phyloP scores from a whole-genome alignment of 2,888 invertebrate genomes.

The Dysmachus trigonus region DNA sequence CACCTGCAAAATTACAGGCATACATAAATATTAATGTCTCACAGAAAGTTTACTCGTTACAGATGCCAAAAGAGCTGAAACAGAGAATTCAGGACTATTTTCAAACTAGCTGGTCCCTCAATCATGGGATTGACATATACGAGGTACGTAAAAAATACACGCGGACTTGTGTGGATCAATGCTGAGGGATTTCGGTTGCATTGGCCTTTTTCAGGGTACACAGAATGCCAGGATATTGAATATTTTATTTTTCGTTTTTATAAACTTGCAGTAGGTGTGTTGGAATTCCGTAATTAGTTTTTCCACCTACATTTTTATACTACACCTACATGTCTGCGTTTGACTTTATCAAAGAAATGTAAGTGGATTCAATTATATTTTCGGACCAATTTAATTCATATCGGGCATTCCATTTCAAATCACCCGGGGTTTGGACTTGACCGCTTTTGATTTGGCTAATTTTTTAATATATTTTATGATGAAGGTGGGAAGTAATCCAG shows the following conservation, averaged over 20 bases:
- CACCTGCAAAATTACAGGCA: neutral
- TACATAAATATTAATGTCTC: neutral
- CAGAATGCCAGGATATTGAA: neutral
- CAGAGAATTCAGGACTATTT: slow-evolving; percentile 97
- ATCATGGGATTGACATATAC: slow-evolving; percentile 95
- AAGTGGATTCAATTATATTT: too few species aligned
- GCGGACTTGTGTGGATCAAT: neutral
- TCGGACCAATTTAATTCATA: too few species aligned
- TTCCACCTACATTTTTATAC: too few species aligned
- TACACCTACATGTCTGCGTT: too few species aligned
- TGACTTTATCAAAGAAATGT: too few species aligned
- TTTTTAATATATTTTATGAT: too few species aligned
- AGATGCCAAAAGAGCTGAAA: slow-evolving; percentile 91
- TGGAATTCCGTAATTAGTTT: neutral
- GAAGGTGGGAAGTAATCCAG: too few species aligned
- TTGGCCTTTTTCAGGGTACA: neutral
- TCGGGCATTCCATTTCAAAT: too few species aligned
- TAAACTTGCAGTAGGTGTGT: neutral
- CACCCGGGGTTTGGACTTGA: too few species aligned
- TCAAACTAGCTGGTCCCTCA: slow-evolving; percentile 97
- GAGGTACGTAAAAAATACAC: slow-evolving; percentile 76
- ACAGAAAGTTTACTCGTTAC: slow-evolving; percentile 4
- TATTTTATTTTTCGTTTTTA: neutral
- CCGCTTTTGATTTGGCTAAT: too few species aligned
- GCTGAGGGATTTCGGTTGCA: neutral